These are phyloP conservation scores for Lonchura striata DNA, from an alignment of 2,113 vertebrate genomes.

Conservation along the genomic window DNA sequence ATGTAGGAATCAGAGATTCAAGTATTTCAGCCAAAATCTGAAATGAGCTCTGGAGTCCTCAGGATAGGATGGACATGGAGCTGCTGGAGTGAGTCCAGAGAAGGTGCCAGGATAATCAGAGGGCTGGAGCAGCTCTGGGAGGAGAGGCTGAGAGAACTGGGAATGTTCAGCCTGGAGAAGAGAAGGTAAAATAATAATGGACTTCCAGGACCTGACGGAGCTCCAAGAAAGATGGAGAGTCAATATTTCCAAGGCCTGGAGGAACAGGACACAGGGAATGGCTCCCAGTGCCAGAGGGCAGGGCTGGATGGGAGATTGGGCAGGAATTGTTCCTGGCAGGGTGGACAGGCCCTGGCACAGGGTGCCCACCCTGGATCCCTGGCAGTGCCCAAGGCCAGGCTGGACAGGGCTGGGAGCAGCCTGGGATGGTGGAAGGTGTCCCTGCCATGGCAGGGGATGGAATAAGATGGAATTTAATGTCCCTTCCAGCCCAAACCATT, in stretches of 20 bases:
- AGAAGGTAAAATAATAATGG: neutral
- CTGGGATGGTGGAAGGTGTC: neutral
- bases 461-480: rapidly evolving
- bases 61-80: neutral
- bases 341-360: neutral
- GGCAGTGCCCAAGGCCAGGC: neutral
- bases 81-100: neutral
- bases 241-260: neutral
- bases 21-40: neutral
- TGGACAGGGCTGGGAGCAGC: neutral
- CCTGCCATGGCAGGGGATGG: neutral
- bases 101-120: neutral
- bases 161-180: neutral
- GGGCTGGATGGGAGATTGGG: neutral
- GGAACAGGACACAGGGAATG: neutral
- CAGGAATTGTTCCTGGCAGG: neutral
- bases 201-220: neutral
- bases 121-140: neutral
- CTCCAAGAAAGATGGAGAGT: neutral
- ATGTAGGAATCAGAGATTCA: rapidly evolving
- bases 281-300: neutral
- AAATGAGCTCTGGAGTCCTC: neutral
- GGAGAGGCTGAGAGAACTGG: neutral
- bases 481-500: neutral
- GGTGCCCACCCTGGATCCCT: neutral